phyloP scores from a whole-genome alignment of 1,140 invertebrate genomes.

The Euwallacea similis region DNA sequence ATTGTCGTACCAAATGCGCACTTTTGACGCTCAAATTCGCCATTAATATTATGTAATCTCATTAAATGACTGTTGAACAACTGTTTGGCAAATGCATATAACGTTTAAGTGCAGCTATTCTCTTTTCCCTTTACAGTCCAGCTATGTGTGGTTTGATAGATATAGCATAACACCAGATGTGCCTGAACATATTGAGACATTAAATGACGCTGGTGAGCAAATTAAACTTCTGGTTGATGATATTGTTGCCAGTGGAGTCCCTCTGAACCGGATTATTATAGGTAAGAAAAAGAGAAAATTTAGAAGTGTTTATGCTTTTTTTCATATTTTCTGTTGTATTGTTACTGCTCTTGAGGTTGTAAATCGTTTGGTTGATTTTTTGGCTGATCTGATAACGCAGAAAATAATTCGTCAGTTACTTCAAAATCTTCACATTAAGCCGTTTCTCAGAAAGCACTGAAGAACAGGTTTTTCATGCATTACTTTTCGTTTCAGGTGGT shows the following conservation, averaged over 20 bases:
- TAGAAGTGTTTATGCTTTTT: not conserved
- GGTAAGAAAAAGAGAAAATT: conserved; percentile 50
- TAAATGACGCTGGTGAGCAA: conserved; percentile 60
- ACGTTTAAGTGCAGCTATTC: too few relatives aligned
- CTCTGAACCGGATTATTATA: conserved; percentile 66
- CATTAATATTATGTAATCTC: too few relatives aligned
- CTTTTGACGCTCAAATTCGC: too few relatives aligned
- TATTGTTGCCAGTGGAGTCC: conserved; percentile 66
- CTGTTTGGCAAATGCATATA: too few relatives aligned
- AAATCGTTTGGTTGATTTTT: too few relatives aligned
- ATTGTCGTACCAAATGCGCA: too few relatives aligned
- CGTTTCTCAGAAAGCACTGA: not conserved
- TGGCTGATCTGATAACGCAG: too few relatives aligned
- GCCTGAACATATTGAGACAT: conserved; percentile 62
- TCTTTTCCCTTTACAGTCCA: conserved; percentile 51
- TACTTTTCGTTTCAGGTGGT: conserved; percentile 58
- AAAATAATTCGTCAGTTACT: too few relatives aligned
- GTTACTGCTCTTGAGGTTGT: too few relatives aligned
- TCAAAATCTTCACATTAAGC: too few relatives aligned
- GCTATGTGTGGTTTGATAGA: conserved; percentile 74
- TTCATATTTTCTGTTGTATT: too few relatives aligned
- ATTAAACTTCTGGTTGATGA: conserved; percentile 64
- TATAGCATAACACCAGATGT: conserved; percentile 60
- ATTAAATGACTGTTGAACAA: too few relatives aligned
- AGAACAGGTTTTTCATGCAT: not conserved